Base-by-base conservation (phyloP, 2,797 vertebrate species). In the Menidia menidia region DNA sequence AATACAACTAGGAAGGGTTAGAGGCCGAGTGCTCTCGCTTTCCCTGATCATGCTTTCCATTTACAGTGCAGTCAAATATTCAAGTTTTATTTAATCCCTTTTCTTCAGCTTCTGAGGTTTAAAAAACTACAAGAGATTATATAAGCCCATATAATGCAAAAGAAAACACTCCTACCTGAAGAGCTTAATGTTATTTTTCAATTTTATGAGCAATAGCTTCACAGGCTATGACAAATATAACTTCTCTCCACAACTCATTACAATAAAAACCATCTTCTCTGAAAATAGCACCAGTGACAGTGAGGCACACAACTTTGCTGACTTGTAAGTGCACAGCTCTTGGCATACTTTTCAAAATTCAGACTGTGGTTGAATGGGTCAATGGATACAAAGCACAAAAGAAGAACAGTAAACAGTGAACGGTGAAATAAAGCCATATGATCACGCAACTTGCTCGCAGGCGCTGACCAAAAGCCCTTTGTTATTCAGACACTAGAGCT, bases 371-470 rank as follows among this genome's bases (percentile, higher is more conserved):
- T 51, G 25, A 57, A 77, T 39, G 72, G 68, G 64, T 30, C 31
- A 75, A 54, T 35, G 25, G 51, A 33, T 66, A 65, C 61, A 70
- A 68, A 51, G 44, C 54, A 55, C 61, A 66, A 45, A 48, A 39
- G 50, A 42, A 61, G 13, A 25, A 25, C 55, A 55, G 57, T 66
- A 76, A 76, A 77, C 68, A 2, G 25, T 84, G 75, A 77, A 69
- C 57, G 62, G 75, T 80, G 80, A 84, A 75, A 82, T 76, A 59
- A 66, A 83, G 64, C 54, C 64, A 48, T 41, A 73, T 32, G 54
- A 68, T 78, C 60, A 58, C 25, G 75, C 47, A 18, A 71, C 39
- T 62, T 67, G 66, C 69, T 45, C 73, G 60, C 60, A 81, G 64
- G 71, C 45, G 62, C 52, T 56, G 51, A 69, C 56, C 47, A 63